Percentiles rank a stretch among this genome's conserved stretches.
Conservation (phyloP, 2,888 invertebrate genomes). For the Podotricha telesiphe region DNA sequence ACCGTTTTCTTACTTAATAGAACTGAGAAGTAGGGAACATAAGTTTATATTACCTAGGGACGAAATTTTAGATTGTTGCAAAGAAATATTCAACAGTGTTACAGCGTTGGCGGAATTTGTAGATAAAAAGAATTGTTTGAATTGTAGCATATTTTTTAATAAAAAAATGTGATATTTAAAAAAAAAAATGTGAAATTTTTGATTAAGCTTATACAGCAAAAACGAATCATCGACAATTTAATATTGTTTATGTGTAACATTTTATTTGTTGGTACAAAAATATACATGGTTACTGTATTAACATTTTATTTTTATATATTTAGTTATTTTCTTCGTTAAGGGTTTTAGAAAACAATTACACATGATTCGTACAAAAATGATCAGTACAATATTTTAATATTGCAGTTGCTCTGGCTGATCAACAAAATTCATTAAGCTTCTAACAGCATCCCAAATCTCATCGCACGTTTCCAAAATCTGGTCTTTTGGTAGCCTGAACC, state of each 20-base stretch:
- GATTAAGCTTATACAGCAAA: neutral
- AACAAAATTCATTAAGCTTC: conserved; percentile 67
- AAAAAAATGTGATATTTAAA: conserved; percentile 35
- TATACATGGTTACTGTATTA: neutral
- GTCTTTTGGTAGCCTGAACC: conserved; percentile 67
- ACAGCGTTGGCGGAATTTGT: conserved; percentile 65
- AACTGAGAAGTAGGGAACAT: conserved; percentile 67
- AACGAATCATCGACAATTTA: neutral
- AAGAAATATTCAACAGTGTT: conserved; percentile 63
- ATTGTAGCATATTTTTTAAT: conserved; percentile 52
- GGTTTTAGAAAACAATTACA: neutral
- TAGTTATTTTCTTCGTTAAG: neutral
- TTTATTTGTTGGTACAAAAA: neutral
- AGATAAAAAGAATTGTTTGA: conserved; percentile 63
- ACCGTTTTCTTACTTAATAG: conserved; percentile 73
- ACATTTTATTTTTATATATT: neutral
- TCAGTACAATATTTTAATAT: neutral
- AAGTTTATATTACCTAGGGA: conserved; percentile 66
- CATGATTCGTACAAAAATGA: neutral
- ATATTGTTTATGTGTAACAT: neutral
- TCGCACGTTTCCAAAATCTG: conserved; percentile 68
- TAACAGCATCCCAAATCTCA: conserved; percentile 68
- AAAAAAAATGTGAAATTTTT: neutral
- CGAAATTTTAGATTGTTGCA: conserved; percentile 68
- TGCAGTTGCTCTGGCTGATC: conserved; percentile 48